phyloP scores from a whole-genome alignment of 2,797 vertebrate species.

The Margarornis squamiger region DNA sequence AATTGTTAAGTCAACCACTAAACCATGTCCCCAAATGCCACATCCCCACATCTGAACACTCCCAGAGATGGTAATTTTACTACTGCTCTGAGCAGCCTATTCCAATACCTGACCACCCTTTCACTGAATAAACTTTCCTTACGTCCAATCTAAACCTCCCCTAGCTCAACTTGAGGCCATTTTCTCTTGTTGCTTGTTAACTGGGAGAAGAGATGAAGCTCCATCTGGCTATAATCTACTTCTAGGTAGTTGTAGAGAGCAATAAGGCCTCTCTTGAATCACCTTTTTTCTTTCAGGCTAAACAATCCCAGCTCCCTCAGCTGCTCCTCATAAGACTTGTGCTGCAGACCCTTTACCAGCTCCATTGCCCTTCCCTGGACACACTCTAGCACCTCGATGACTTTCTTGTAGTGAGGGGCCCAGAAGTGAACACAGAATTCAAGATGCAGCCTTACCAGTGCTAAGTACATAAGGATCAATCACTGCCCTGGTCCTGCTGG shows the following conservation, averaged over 20 bases:
- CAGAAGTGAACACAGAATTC: not conserved
- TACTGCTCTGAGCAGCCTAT: not conserved
- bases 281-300: not conserved
- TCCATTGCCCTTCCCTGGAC: not conserved
- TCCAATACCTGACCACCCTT: not conserved
- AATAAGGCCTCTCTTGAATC: too few species aligned
- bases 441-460: not conserved
- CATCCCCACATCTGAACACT: not conserved
- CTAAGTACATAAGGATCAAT: not conserved
- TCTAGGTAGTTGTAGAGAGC: not conserved
- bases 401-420: not conserved
- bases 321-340: rapidly evolving
- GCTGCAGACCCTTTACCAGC: not conserved
- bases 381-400: rapidly evolving
- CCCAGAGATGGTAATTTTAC: not conserved
- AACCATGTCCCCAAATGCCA: not conserved
- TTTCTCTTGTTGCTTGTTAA: not conserved
- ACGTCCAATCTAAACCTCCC: not conserved
- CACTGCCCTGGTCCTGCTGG: not conserved
- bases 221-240: not conserved
- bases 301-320: not conserved
- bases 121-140: not conserved
- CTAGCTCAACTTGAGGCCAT: not conserved
- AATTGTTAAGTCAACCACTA: rapidly evolving
- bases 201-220: not conserved